Base-by-base conservation (phyloP, 1,140 invertebrate species). In the Drosophila subobscura region DNA sequence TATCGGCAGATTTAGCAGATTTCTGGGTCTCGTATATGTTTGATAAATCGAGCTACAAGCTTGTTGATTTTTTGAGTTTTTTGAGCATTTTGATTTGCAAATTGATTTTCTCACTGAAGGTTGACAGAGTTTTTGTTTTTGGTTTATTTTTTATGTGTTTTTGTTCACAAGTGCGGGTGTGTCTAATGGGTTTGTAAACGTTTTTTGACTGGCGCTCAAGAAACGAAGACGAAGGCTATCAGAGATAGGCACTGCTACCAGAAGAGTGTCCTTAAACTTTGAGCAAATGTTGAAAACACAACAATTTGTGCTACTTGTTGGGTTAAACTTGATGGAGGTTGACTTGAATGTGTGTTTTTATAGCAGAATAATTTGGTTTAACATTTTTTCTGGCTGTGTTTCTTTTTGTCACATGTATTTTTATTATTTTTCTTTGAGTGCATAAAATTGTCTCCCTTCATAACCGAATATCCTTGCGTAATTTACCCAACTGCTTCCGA, bases 41-140 rank as follows among this genome's bases (percentile, higher is more conserved):
- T 66, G 66, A 86, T 86, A 54, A 66, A 56, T 52, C 33, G 33
- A 68, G 53, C 44, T 55, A 45, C 20, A 56, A 54, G 59, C 51
- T 68, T 66, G 71, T 67, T 63, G 67, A 72, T 72, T 72, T 57
- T 29, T 44, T 45, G 40, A 51, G 53, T 63, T 65, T 61, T 65
- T 54, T 65, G 64, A 47, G 45, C 64, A 79, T 63, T 61, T 70
- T 67, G 55, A 58, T 47, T 41, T 64, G 49, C 29, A 74, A 84
- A 64, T 61, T 68, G 47, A 12, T 61, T 54, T 58, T 66, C 53
- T 41, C 46, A 59, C 58, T 55, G 81, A 85, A 85, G 81, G 80
- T 76, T 86, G 64, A 70, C 54, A 72, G 57, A 55, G 58, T 67
- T 56, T 73, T 68, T 67, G 16, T 56, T 78, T 56, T 66, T n/a